Base-by-base conservation (phyloP, 2,797 vertebrate species). In the Carcharodon carcharias region DNA sequence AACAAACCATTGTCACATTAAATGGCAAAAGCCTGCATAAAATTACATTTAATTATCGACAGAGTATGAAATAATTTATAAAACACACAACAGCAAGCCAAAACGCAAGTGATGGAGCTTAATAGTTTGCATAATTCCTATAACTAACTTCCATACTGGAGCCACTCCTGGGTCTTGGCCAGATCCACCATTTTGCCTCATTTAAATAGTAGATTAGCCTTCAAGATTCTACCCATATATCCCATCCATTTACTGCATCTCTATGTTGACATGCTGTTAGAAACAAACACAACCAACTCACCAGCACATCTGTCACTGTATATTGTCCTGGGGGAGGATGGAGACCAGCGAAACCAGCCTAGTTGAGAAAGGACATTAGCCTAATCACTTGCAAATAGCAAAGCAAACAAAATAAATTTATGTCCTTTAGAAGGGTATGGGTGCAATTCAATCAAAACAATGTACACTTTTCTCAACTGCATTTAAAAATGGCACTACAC, bases 251-350 rank as follows among this genome's bases (percentile, higher is more conserved):
- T 45, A 85, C 6, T 45, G 82, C 82, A 85, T 93, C n/a, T 93
- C n/a, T 93, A 45, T 67, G n/a, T 40, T 67, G 91, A 14, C 91
- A 93, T 21, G 26, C 80, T 85, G 61, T 65, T 65, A 93, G 91
- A n/a, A 93, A 65, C 91, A 8, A 93, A 93, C 63, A 67, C 91
- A 93, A 93, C 61, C 63, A 65, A 93, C 61, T 93, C 63, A 93
- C 61, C 91, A 93, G 63, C 61, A 67, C 89, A 93, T 93, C 91
- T 93, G 91, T 67, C 91, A 93, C 91, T 93, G 91, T 93, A 45
- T 67, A 63, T 77, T 93, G 91, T 67, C 63, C 91, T 93, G 91
- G 91, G 88, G 91, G 40, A 93, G 63, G 91, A 67, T 67, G 91
- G 63, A 93, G 63, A 93, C n/a, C 91, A 93, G 21, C 91, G 21